phyloP scores from a whole-genome alignment of 2,113 vertebrate genomes.

The Rhadina sibilatrix region DNA sequence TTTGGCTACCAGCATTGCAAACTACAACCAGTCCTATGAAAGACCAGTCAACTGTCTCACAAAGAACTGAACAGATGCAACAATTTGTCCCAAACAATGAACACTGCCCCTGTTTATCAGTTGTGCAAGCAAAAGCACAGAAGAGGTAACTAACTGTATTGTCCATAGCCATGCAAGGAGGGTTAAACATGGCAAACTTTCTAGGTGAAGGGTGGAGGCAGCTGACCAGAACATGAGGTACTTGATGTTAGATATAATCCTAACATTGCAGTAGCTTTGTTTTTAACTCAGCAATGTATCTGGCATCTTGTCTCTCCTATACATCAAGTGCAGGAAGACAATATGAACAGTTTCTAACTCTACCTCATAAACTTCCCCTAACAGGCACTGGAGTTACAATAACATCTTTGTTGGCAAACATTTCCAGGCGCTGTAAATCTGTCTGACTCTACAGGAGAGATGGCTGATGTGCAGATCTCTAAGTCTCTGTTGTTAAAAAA shows the following conservation, averaged over 20 bases:
- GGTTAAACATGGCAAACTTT: background rate
- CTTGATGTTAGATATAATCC: background rate
- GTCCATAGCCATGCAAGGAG: background rate
- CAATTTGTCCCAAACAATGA: background rate
- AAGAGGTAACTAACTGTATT: background rate
- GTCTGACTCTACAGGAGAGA: constrained; percentile 43
- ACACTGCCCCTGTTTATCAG: background rate
- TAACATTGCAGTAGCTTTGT: constrained; percentile 6
- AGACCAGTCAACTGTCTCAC: background rate
- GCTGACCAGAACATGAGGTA: background rate
- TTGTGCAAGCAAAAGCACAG: background rate
- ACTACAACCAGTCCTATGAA: background rate
- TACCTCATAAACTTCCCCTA: constrained; percentile 60
- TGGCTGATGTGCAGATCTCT: constrained; percentile 52
- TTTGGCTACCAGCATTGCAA: background rate
- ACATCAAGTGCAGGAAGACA: constrained; percentile 49
- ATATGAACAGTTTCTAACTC: constrained; percentile 44
- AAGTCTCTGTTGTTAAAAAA: constrained; percentile 63
- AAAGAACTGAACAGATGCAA: background rate
- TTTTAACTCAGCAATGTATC: background rate
- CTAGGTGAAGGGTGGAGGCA: background rate
- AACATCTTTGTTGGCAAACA: constrained; percentile 69
- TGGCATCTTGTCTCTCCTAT: constrained; percentile 15
- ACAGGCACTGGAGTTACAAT: constrained; percentile 44
- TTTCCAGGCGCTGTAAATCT: constrained; percentile 61